Evolutionary conservation across 2,888 invertebrate species (phyloP).

Genomic region (Esperia sulphurella): DNA sequence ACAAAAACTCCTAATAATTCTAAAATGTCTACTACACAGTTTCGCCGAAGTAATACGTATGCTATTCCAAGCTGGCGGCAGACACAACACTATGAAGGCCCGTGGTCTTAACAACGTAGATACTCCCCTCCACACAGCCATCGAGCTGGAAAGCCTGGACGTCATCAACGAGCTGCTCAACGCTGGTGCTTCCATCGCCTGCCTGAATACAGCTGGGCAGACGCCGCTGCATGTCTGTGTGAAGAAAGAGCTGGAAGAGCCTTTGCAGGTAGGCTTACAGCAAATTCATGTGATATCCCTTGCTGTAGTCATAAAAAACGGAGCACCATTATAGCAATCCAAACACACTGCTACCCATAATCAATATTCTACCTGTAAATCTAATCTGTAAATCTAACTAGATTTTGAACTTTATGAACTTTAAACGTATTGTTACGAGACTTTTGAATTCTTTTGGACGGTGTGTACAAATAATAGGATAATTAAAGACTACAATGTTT

Average conservation of each 20-base stretch:
- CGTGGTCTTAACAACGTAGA: conserved; percentile 35
- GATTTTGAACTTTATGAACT: no score
- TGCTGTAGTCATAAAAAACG: no score
- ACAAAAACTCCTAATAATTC: background rate
- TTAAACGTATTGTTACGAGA: no score
- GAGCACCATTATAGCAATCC: no score
- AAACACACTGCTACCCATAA: no score
- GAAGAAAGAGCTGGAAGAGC: conserved; percentile 54
- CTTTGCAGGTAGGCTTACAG: conserved; percentile 51
- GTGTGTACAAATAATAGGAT: no score
- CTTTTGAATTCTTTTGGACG: no score
- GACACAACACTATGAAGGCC: conserved; percentile 33
- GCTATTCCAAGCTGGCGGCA: conserved; percentile 35
- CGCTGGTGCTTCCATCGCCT: conserved; percentile 56
- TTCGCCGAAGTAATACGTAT: conserved; percentile 37
- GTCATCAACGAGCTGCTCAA: conserved; percentile 61
- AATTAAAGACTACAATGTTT: no score
- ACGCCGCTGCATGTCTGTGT: conserved; percentile 77
- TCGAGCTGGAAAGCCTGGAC: conserved; percentile 58
- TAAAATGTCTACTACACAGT: conserved; percentile 18
- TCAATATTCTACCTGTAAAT: no score
- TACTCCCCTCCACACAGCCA: conserved; percentile 76
- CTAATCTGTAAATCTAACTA: no score
- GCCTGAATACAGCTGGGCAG: conserved; percentile 58
- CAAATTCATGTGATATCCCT: conserved; percentile 43